These are phyloP conservation scores for Mycteria americana DNA, from an alignment of 2,797 vertebrate species.

Conservation along the genomic window DNA sequence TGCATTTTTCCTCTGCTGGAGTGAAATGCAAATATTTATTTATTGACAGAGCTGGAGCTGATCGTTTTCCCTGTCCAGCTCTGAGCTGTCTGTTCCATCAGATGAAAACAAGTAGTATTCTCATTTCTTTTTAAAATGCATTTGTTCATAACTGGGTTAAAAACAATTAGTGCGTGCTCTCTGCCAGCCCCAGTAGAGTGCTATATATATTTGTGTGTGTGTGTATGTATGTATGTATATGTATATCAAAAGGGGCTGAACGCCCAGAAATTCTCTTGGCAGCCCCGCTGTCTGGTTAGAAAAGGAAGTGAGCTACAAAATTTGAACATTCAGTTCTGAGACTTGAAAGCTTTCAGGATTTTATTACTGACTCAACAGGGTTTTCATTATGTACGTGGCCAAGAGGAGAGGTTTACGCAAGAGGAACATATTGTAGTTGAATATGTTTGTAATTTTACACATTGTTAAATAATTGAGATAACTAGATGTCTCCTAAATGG, in stretches of 20 bases:
- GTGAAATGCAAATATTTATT: constrained; percentile 62
- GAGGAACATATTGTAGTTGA: constrained; percentile 74
- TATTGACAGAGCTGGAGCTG: constrained; percentile 56
- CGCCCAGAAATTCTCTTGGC: constrained; percentile 77
- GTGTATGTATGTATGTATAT: constrained; percentile 30
- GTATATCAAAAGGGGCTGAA: constrained; percentile 71
- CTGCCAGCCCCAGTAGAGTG: constrained; percentile 38
- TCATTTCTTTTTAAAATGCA: constrained; percentile 11
- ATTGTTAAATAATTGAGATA: constrained; percentile 73
- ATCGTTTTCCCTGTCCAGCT: constrained; percentile 6
- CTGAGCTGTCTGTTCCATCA: constrained; percentile 16
- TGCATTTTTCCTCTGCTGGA: constrained; percentile 54
- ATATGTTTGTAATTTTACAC: constrained; percentile 75
- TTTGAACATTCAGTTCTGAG: constrained; percentile 83
- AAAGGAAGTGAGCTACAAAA: constrained; percentile 79
- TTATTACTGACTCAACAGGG: constrained; percentile 81
- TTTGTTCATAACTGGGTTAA: constrained; percentile 55
- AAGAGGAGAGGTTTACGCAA: constrained; percentile 75
- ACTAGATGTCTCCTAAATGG: constrained; percentile 66
- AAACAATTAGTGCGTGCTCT: constrained; percentile 61
- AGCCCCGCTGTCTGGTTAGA: constrained; percentile 79
- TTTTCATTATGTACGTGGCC: constrained; percentile 80
- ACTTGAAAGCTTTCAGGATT: constrained; percentile 73
- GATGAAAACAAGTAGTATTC: constrained; percentile 46
- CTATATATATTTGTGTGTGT: constrained; percentile 19